These are phyloP conservation scores for Merodon equestris DNA, from an alignment of 2,888 invertebrate species.

Conservation along the genomic window DNA sequence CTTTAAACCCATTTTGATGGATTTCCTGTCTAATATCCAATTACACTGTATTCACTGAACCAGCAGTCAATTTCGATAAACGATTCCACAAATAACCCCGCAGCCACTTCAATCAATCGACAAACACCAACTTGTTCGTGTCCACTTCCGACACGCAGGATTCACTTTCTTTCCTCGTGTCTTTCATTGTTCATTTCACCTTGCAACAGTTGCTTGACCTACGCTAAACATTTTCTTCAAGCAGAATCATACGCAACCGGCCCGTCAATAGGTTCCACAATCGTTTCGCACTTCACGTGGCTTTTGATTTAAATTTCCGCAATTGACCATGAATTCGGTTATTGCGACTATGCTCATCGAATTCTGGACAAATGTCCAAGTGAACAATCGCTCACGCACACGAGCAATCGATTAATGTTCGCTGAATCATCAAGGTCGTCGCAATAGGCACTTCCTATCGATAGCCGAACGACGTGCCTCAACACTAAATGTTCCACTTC, in stretches of 20 bases:
- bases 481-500: constrained; percentile 41
- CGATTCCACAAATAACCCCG: not conserved
- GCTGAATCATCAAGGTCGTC: constrained; percentile 56
- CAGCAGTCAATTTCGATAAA: constrained; percentile 4
- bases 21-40: constrained; percentile 4
- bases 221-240: not conserved
- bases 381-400: constrained; percentile 9
- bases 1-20: not conserved
- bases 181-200: not conserved
- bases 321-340: constrained; percentile 39
- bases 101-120: constrained; percentile 33
- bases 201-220: constrained; percentile 26
- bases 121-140: constrained; percentile 14
- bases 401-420: constrained; percentile 9
- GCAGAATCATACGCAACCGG: not conserved
- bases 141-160: not conserved
- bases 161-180: not conserved
- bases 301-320: constrained; percentile 18
- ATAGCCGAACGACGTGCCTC: constrained; percentile 21
- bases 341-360: no score
- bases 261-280: constrained; percentile 14
- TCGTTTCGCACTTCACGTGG: not conserved
- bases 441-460: constrained; percentile 17
- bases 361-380: constrained; percentile 39
- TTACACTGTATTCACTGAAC: not conserved